Conservation (phyloP, 2,797 vertebrate species). For the Vultur gryphus region DNA sequence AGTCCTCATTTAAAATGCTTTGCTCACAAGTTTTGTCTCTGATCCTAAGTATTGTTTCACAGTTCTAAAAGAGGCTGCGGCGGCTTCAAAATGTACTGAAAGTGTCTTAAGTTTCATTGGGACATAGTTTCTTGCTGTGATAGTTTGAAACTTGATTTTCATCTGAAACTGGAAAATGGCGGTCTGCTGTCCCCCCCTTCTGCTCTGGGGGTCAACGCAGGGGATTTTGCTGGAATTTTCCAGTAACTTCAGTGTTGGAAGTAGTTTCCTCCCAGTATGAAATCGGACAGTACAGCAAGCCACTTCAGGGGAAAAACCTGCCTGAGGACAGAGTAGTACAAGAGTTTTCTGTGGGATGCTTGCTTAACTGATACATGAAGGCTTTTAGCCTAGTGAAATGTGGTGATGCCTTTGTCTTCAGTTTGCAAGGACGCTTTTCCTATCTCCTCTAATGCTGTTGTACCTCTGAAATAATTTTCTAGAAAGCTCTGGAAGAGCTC, state of each 20-base stretch:
- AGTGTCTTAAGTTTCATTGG: not conserved
- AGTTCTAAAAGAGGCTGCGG: not conserved
- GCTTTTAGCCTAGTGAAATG: not conserved
- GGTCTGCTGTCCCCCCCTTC: not conserved
- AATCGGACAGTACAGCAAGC: not conserved
- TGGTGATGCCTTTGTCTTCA: not conserved
- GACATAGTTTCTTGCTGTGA: not conserved
- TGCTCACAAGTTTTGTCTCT: not conserved
- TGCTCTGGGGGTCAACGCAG: not conserved
- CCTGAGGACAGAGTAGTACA: not conserved
- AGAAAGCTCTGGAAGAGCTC: not conserved
- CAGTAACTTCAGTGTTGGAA: not conserved
- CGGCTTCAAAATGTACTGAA: not conserved
- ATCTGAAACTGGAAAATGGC: constrained; percentile 20
- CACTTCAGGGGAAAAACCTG: not conserved
- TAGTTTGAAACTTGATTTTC: not conserved
- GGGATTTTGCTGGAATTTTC: constrained; percentile 44
- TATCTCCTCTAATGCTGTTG: not conserved
- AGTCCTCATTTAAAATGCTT: not conserved
- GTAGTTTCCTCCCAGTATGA: not conserved
- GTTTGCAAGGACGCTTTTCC: not conserved
- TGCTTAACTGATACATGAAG: not conserved
- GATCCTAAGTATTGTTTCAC: not conserved
- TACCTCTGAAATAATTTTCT: not conserved
- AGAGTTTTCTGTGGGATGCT: not conserved